Evolutionary conservation across 2,113 vertebrate species (phyloP), one percentile per base, ranked within the genome.

Genomic region (Leiothrix lutea): DNA sequence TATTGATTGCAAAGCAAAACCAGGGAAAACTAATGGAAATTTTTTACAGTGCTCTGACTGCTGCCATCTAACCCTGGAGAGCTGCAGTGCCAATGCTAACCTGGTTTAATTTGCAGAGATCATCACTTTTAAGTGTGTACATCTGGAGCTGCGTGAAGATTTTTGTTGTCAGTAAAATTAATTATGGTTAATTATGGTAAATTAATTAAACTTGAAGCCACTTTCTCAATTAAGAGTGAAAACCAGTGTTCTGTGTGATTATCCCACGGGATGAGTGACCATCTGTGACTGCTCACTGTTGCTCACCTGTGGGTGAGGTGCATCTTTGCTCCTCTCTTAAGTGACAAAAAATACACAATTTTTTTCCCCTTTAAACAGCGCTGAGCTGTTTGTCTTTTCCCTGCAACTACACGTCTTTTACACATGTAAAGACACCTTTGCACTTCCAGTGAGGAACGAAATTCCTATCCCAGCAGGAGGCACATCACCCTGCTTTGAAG

Each of bases 1-100:
- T 96, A 97, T 95, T 4, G 94, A 98, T 66, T 88, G 80, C 74
- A 91, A 95, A 97, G 80, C 92, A 90, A 95, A 97, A 91, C 8
- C 72, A 87, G 75, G 78, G 69, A 95, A 93, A 83, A 86, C 11
- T 3, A 48, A 69, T 69, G 69, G 66, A 56, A 89, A 66, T 62
- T 57, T 58, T 84, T 71, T 33, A 24, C 38, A 9, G 19, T 62
- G 14, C 62, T 88, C 54, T 73, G 58, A 56, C 91, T 70, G 44
- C 28, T 90, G 50, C 65, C 53, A 25, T 50, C 77, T 38, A 79
- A 45, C 53, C 58, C 42, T 44, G 60, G 47, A 53, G 67, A 93
- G 67, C 53, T 57, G 48, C 40, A 42, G 64, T 75, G 40, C 3
- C 72, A 31, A 14, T 17, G 45, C 24, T 42, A 58, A 86, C 33